These are phyloP conservation scores for Actenoides hombroni DNA, from an alignment of 2,113 vertebrate genomes.

Conservation along the genomic window DNA sequence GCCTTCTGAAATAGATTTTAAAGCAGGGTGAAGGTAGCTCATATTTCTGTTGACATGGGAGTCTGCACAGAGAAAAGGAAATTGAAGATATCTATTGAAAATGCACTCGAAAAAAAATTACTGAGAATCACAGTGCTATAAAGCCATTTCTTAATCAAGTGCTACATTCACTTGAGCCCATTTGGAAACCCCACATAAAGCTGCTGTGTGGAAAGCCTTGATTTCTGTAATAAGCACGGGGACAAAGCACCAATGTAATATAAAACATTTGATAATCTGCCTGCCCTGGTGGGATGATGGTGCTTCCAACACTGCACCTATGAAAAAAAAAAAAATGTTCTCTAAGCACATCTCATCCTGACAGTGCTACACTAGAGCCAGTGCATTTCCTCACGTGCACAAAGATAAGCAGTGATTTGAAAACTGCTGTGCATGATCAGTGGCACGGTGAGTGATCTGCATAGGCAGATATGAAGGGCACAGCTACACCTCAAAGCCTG, in stretches of 20 bases:
- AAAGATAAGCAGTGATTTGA: neutral
- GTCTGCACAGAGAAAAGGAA: neutral
- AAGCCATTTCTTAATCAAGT: neutral
- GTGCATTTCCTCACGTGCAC: neutral
- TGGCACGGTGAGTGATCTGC: neutral
- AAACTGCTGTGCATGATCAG: neutral
- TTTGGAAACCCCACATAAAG: neutral
- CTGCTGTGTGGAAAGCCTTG: neutral
- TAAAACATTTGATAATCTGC: neutral
- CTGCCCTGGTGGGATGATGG: neutral
- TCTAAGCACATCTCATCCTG: neutral
- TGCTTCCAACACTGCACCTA: neutral
- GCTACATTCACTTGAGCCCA: neutral
- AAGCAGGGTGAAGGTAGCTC: neutral
- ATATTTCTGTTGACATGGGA: neutral
- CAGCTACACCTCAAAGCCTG: neutral
- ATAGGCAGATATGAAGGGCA: neutral
- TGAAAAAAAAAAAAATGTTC: neutral
- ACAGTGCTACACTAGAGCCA: neutral
- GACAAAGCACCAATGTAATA: neutral
- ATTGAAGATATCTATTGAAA: neutral
- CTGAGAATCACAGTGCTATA: neutral
- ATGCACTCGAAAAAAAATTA: neutral
- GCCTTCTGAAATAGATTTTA: neutral
- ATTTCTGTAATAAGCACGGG: neutral